Evolutionary conservation across 2,113 vertebrate species (phyloP), one percentile per base, ranked within the genome.

Genomic region (Bucco capensis): DNA sequence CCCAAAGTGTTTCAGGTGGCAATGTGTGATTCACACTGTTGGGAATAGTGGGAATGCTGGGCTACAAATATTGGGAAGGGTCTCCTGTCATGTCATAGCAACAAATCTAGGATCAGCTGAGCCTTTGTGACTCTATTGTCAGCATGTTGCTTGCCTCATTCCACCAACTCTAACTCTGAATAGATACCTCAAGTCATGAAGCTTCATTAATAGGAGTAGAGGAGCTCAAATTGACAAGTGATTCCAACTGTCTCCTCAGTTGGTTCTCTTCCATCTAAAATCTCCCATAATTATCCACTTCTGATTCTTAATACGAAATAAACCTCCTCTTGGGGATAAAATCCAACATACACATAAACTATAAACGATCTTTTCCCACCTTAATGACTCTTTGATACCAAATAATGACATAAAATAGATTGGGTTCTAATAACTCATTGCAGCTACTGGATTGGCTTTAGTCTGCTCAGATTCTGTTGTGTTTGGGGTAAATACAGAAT

Each of bases 11-110:
- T 94, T 62, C 46, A 67, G 42, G 23, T 79, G 84, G 27, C 74
- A 70, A 86, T 80, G 66, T 80, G 60, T 69, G 54, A 92, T 80
- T 83, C 75, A 87, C 8, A 3, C 4, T 76, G 31, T 73, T 91
- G 75, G 90, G 57, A 81, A 70, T 54, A 54, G 6, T 75, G 9
- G n/a, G 73, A 75, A 44, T 31, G 65, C 2, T 38, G 40, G 35
- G 27, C 13, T 19, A 70, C 35, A 92, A 75, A 92, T 88, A 83
- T 80, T 94, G 92, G 69, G 64, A 94, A 91, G 83, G 73, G 22
- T 56, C 30, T 87, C 69, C 44, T 76, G 9, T 65, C 62, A 57
- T 28, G 19, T 12, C n/a, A 22, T 27, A 91, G 28, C 44, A 66
- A 38, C 25, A 80, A 70, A 50, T 85, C 19, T 65, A 19, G 31